Evolutionary conservation across 2,888 invertebrate species (phyloP).

Genomic region (Lithophane socia): DNA sequence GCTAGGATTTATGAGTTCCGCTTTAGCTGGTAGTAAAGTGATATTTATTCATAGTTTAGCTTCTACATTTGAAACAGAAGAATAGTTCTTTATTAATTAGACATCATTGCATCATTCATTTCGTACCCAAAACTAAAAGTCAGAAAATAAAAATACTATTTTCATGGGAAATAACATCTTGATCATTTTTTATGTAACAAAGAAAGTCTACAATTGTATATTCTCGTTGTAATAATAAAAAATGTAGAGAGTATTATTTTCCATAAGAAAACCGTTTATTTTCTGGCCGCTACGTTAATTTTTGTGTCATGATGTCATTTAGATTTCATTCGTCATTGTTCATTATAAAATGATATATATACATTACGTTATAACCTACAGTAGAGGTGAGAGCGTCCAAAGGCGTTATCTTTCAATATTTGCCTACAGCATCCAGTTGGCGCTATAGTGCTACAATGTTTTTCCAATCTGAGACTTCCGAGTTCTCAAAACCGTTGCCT

Average conservation of each 20-base stretch:
- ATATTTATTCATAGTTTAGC: constrained; percentile 8
- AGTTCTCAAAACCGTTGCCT: background rate
- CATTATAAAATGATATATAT: background rate
- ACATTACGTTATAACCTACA: background rate
- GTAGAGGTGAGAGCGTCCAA: background rate
- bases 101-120: background rate
- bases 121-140: too few relatives aligned
- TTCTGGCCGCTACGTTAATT: too few relatives aligned
- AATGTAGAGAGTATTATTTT: too few relatives aligned
- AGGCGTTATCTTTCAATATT: too few relatives aligned
- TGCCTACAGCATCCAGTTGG: background rate
- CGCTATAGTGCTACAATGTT: background rate
- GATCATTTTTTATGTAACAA: too few relatives aligned
- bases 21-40: constrained; percentile 30
- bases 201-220: too few relatives aligned
- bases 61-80: background rate
- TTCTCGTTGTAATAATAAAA: too few relatives aligned
- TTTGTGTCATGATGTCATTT: too few relatives aligned
- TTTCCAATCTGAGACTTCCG: too few relatives aligned
- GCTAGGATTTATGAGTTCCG: constrained; percentile 48
- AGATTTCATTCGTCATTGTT: background rate
- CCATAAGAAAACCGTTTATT: too few relatives aligned
- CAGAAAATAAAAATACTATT: too few relatives aligned
- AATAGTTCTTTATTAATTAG: background rate
- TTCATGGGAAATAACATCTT: too few relatives aligned